A percentile compares a stretch with the other conserved stretches of the same genome.
phyloP scores from a whole-genome alignment of 2,797 vertebrate species.

The Psittacula derbiana region DNA sequence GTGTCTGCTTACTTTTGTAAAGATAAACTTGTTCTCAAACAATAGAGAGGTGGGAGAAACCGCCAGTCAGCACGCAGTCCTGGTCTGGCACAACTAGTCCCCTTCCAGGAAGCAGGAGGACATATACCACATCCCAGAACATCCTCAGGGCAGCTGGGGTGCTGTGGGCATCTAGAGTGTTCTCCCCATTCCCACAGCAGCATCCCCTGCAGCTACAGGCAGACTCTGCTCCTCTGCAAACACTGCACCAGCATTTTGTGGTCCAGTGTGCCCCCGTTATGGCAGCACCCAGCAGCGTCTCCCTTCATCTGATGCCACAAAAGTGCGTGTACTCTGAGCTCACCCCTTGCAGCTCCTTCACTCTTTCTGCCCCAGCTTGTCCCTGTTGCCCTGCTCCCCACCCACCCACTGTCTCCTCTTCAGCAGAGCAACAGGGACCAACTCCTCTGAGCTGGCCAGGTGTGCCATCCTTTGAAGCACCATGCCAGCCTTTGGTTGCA shows the following conservation, averaged over 20 bases:
- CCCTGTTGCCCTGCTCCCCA: background rate
- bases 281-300: background rate
- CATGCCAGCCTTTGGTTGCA: background rate
- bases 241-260: background rate
- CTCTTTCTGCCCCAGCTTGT: background rate
- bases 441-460: background rate
- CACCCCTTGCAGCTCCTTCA: background rate
- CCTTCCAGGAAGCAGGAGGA: background rate
- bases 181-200: background rate
- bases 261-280: background rate
- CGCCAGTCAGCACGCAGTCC: background rate
- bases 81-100: background rate
- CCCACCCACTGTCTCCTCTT: rapidly evolving
- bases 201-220: background rate
- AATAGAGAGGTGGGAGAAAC: background rate
- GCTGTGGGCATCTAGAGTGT: background rate
- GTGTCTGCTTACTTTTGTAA: background rate
- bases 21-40: background rate
- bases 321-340: background rate
- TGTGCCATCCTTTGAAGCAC: background rate
- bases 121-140: background rate
- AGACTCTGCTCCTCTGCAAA: background rate
- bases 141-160: background rate
- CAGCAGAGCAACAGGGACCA: background rate
- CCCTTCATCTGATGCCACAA: background rate